Evolutionary conservation across 2,797 vertebrate genomes (phyloP).

Genomic region (Botia almorhae): DNA sequence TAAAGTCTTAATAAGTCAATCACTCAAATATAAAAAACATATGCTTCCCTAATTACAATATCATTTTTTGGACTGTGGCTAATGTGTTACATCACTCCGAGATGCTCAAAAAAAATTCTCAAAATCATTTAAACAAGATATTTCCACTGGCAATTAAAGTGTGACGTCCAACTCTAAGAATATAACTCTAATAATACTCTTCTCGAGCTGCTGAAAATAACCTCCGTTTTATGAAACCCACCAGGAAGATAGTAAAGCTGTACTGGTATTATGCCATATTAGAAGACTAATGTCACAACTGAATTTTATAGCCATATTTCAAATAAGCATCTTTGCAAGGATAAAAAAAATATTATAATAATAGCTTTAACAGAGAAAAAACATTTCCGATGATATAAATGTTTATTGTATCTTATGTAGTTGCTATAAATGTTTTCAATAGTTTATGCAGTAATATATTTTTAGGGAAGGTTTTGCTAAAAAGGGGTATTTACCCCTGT

Average conservation of each 20-base stretch:
- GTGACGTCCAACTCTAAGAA: not conserved
- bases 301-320: not conserved
- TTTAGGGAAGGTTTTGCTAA: not conserved
- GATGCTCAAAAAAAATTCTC: not conserved
- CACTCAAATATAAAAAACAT: not conserved
- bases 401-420: not conserved
- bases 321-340: not conserved
- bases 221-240: not conserved
- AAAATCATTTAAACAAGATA: not conserved
- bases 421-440: not conserved
- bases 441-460: not conserved
- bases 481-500: not conserved
- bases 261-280: not conserved
- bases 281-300: not conserved
- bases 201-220: constrained; percentile 26
- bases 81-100: not conserved
- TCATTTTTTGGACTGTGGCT: not conserved
- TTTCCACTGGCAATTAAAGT: not conserved
- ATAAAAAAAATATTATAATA: not conserved
- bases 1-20: not conserved
- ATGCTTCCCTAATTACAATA: not conserved
- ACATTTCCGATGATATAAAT: not conserved
- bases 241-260: not conserved
- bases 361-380: not conserved
- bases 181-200: not conserved